A percentile compares a stretch with the other conserved stretches of the same genome.
These are phyloP conservation scores for Littorina saxatilis DNA, from an alignment of 1,140 invertebrate species.

Conservation along the genomic window DNA sequence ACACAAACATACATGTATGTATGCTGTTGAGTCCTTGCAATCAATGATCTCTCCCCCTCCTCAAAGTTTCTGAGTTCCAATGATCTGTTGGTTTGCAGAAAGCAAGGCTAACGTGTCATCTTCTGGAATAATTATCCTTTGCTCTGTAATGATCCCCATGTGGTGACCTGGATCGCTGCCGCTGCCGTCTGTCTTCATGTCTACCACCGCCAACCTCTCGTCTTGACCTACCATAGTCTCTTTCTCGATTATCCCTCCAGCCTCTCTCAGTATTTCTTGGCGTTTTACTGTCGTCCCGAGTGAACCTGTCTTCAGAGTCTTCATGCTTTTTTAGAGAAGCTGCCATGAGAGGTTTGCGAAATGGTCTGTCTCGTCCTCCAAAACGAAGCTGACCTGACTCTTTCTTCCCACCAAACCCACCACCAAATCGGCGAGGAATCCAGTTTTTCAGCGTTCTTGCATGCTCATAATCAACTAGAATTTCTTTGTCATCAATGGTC, in stretches of 20 bases:
- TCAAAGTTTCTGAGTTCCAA: too few relatives aligned
- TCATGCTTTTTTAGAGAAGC: background rate
- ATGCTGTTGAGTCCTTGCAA: too few relatives aligned
- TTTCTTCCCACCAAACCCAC: slow-evolving; percentile 91
- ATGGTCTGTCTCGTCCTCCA: slow-evolving; percentile 87
- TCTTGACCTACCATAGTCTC: background rate
- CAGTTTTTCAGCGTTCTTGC: slow-evolving; percentile 83
- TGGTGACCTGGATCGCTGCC: background rate
- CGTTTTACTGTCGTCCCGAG: background rate
- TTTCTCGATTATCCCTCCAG: slow-evolving; percentile 4
- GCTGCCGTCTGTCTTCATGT: background rate
- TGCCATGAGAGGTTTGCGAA: slow-evolving; percentile 63
- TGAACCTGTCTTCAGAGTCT: background rate
- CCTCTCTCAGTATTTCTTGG: background rate
- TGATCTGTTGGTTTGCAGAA: too few relatives aligned
- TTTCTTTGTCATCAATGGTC: slow-evolving; percentile 81
- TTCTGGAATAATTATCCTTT: background rate
- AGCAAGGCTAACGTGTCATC: too few relatives aligned
- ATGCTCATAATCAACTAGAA: slow-evolving; percentile 80
- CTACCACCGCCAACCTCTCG: background rate
- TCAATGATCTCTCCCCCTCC: too few relatives aligned
- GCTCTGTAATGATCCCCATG: background rate
- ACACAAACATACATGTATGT: too few relatives aligned
- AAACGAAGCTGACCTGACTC: slow-evolving; percentile 92
- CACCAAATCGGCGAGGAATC: slow-evolving; percentile 90